A percentile compares a stretch with the other conserved stretches of the same genome.
Conservation (phyloP, 2,113 vertebrate genomes). For the Astatoreochromis straeleni region DNA sequence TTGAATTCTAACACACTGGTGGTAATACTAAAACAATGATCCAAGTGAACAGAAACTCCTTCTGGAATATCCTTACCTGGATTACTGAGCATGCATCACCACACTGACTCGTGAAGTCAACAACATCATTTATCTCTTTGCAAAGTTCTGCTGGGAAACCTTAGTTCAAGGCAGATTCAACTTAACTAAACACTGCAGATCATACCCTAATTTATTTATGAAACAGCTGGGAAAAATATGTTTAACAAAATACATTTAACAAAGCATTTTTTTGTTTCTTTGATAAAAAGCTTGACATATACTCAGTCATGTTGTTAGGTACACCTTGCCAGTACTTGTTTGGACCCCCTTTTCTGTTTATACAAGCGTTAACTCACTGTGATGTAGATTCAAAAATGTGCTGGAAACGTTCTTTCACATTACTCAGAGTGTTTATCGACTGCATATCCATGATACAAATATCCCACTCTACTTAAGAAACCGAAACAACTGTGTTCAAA, state of each 20-base stretch:
- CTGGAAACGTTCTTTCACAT: neutral
- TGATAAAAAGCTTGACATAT: neutral
- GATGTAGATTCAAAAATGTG: neutral
- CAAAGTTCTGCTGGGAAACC: neutral
- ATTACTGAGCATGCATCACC: neutral
- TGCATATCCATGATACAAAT: neutral
- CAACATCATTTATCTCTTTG: neutral
- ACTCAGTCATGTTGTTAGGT: neutral
- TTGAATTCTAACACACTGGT: neutral
- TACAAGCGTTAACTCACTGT: rapidly evolving
- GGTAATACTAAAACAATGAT: neutral
- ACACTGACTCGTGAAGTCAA: neutral
- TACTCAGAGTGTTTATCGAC: rapidly evolving
- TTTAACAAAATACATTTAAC: neutral
- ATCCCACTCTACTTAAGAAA: neutral
- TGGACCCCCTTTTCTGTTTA: neutral
- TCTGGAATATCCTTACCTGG: neutral
- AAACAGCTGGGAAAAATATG: neutral
- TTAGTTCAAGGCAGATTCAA: neutral
- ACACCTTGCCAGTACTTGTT: neutral
- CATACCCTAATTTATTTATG: neutral
- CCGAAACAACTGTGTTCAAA: neutral
- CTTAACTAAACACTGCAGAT: neutral
- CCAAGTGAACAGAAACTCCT: neutral
- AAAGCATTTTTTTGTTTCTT: neutral